Conservation (phyloP, 2,888 invertebrate species). For the Ethmia dodecea region DNA sequence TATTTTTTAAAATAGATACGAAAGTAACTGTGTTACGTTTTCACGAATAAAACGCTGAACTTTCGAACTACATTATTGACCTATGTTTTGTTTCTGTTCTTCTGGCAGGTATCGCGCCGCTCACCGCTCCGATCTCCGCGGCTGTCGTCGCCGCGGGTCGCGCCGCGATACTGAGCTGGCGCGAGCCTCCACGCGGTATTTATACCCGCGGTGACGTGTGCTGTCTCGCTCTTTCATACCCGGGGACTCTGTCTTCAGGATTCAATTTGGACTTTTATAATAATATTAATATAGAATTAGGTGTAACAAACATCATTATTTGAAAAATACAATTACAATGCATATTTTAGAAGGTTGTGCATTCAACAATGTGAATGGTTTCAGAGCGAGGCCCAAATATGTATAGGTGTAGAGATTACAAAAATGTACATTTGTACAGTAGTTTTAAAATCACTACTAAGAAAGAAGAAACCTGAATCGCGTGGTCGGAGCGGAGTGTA, state of each 20-base stretch:
- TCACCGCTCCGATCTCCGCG: slow-evolving; percentile 67
- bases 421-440: slow-evolving; percentile 21
- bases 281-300: too few relatives aligned
- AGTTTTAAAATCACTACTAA: slow-evolving; percentile 14
- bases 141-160: slow-evolving; percentile 60
- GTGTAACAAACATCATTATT: too few relatives aligned
- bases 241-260: too few relatives aligned
- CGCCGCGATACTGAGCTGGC: slow-evolving; percentile 62
- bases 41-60: too few relatives aligned
- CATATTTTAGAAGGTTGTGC: slow-evolving; percentile 16
- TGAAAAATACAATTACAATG: too few relatives aligned
- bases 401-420: slow-evolving; percentile 1
- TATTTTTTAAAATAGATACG: too few relatives aligned
- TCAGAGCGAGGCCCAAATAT: neutral
- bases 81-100: too few relatives aligned
- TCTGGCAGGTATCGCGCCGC: slow-evolving; percentile 40
- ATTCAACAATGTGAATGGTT: slow-evolving; percentile 1
- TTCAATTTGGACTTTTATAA: too few relatives aligned
- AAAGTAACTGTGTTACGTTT: too few relatives aligned
- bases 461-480: slow-evolving; percentile 21
- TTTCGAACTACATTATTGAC: too few relatives aligned
- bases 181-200: slow-evolving; percentile 27
- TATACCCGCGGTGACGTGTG: slow-evolving; percentile 22
- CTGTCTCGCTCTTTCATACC: slow-evolving; percentile 26
- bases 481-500: slow-evolving; percentile 45